These are phyloP conservation scores for Chaetops frenatus DNA, from an alignment of 2,113 vertebrate species.

Conservation along the genomic window DNA sequence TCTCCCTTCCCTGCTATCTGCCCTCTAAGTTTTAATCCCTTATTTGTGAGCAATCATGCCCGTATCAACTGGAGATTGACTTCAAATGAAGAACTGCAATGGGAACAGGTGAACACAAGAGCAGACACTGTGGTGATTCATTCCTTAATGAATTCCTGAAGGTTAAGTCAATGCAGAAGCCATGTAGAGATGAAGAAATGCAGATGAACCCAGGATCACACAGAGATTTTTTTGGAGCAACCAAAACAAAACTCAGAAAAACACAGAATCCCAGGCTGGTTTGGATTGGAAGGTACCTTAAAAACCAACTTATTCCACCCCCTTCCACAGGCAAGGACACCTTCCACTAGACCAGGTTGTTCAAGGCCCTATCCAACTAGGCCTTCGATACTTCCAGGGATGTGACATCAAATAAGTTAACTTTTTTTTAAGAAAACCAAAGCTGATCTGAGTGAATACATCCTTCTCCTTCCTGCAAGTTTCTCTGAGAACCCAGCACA, in stretches of 20 bases:
- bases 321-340: fast-evolving
- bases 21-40: background rate
- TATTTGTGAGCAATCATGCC: background rate
- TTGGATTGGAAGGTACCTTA: background rate
- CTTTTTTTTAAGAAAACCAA: background rate
- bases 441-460: background rate
- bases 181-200: background rate
- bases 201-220: fast-evolving
- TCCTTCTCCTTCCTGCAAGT: background rate
- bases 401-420: background rate
- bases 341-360: background rate
- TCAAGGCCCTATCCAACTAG: background rate
- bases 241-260: background rate
- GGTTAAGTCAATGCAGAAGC: background rate
- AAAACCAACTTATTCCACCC: background rate
- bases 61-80: background rate
- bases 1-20: background rate
- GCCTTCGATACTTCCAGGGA: background rate
- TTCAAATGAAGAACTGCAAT: background rate
- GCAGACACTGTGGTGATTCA: background rate
- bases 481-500: background rate
- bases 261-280: background rate
- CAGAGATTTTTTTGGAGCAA: background rate
- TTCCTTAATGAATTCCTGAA: background rate
- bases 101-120: background rate